Percentiles rank a stretch among this genome's conserved stretches.
phyloP scores from a whole-genome alignment of 2,797 vertebrate species.

The Sus cebifrons region DNA sequence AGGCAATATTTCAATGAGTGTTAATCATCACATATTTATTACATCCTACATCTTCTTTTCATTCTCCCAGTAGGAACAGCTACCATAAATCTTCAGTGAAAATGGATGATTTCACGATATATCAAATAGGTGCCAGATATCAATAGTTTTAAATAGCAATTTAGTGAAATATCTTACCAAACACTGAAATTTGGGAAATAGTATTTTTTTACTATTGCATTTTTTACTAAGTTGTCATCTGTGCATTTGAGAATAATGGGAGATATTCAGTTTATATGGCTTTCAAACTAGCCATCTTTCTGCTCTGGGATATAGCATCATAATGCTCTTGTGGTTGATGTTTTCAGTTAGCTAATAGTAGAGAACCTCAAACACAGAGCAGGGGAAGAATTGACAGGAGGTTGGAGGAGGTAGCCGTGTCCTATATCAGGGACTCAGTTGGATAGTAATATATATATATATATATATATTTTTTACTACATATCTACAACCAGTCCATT shows the following conservation, averaged over 20 bases:
- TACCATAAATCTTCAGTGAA: neutral
- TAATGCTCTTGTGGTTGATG: neutral
- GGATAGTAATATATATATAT: neutral
- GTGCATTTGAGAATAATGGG: slow-evolving; percentile 5
- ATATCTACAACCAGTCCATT: neutral
- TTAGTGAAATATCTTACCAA: slow-evolving; percentile 26
- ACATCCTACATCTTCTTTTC: neutral
- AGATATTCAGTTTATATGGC: neutral
- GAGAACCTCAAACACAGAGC: neutral
- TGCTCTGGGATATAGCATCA: neutral
- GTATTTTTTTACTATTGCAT: too few relatives aligned
- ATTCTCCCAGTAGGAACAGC: neutral
- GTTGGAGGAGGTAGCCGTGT: neutral
- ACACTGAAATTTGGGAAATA: neutral
- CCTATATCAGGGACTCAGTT: neutral
- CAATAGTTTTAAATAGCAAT: slow-evolving; percentile 40
- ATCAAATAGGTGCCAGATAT: neutral
- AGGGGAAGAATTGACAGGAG: neutral
- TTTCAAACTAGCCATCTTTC: neutral
- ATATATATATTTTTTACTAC: neutral
- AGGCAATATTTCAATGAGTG: neutral
- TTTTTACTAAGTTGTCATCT: neutral
- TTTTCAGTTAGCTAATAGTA: neutral
- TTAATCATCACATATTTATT: neutral
- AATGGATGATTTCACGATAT: neutral